Conservation (phyloP, 2,888 invertebrate species). For the Ellobium chinense region DNA sequence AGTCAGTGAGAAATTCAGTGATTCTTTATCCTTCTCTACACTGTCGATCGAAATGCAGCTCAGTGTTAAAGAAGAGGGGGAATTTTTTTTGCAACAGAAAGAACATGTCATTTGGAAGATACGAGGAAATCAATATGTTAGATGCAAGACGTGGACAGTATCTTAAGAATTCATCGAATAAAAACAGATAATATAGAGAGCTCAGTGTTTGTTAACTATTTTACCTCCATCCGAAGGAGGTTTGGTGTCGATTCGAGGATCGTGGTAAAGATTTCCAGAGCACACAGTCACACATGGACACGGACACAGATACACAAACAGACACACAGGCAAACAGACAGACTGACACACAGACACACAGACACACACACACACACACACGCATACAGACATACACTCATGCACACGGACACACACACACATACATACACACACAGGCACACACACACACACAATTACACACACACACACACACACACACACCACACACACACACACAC, state of each 20-base stretch:
- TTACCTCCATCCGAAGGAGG: too few relatives aligned
- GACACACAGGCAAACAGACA: background rate
- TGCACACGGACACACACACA: background rate
- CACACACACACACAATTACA: background rate
- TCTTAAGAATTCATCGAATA: too few relatives aligned
- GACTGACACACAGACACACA: constrained; percentile 22
- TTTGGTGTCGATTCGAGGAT: background rate
- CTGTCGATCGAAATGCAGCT: too few relatives aligned
- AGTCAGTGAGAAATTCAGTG: too few relatives aligned
- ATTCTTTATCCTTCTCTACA: too few relatives aligned
- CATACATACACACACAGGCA: background rate
- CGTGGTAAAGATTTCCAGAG: background rate
- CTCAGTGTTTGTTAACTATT: too few relatives aligned
- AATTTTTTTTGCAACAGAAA: too few relatives aligned
- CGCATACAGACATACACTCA: constrained; percentile 12
- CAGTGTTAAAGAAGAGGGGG: too few relatives aligned
- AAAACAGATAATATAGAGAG: too few relatives aligned
- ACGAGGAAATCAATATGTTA: too few relatives aligned
- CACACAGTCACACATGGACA: background rate
- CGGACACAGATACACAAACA: background rate
- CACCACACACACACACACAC: background rate
- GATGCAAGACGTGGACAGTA: too few relatives aligned
- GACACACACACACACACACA: constrained; percentile 24
- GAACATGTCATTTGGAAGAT: too few relatives aligned
- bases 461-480: background rate